Base-by-base conservation (phyloP, 1,140 invertebrate genomes). In the Liolophura sinensis region DNA sequence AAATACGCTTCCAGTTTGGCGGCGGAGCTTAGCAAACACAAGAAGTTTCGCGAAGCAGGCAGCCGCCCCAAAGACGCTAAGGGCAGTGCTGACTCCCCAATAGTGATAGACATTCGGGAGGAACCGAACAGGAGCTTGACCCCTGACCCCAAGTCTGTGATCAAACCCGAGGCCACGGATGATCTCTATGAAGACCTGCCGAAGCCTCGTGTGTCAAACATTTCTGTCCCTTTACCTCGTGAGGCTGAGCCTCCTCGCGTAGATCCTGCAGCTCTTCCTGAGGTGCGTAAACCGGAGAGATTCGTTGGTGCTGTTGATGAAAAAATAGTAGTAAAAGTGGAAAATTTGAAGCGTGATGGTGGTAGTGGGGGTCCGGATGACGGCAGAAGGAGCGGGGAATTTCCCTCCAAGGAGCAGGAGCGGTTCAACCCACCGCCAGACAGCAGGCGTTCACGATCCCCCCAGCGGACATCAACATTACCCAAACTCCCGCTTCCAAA, bases 21-120 rank as follows among this genome's bases (percentile, higher is more conserved):
- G 12, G 78, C 82, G 20, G 84, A 85, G 73, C 71, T 84, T n/a
- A 83, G 78, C 62, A 86, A 84, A 62, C 77, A 78, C 69, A 76
- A 69, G 51, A 75, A 73, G 57, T 77, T 77, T 20, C 67, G 77
- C 15, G 78, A 76, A 88, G 64, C 46, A 20, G 22, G 22, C 22
- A 57, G 27, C n/a, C 24, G 31, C 15, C 16, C 27, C 18, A 40
- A 64, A 64, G 48, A 24, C 46, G 51, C 16, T 4, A 40, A 40
- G 7, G 60, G 54, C 54, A 51, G 14, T 14, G 25, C 12, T 3
- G 20, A 51, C 27, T n/a, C 47, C 25, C 59, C 60, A 27, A 25
- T 25, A 18, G 25, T 62, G 20, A 56, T 31, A 55, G n/a, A 27
- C 12, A 18, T 54, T 31, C n/a, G 52, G 20, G 31, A 40, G 3